Conservation (phyloP, 2,797 vertebrate species). For the Rhodeus uyekii region DNA sequence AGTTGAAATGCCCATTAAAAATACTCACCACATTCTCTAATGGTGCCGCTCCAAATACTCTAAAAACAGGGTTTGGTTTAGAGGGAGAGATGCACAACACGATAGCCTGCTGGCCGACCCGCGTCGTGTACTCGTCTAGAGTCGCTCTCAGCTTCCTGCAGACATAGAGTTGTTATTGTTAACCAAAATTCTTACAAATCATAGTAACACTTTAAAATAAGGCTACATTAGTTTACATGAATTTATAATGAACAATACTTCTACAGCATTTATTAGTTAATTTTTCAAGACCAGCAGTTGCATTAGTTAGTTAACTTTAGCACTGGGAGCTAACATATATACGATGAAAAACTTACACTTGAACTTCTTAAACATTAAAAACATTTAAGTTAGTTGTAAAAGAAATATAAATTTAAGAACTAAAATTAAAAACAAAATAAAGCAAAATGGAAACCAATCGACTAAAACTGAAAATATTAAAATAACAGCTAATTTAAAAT, state of each 20-base stretch:
- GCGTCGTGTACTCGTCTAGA: constrained; percentile 95
- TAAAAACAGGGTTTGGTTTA: constrained; percentile 96
- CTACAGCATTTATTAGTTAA: background rate
- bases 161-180: background rate
- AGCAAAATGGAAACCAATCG: background rate
- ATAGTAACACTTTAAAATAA: background rate
- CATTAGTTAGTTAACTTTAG: background rate
- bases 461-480: background rate
- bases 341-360: too few species aligned
- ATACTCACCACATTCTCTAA: constrained; percentile 94
- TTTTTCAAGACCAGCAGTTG: background rate
- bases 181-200: background rate
- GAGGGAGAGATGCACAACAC: constrained; percentile 97
- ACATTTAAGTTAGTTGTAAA: too few species aligned
- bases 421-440: background rate
- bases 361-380: too few species aligned
- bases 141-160: constrained; percentile 93
- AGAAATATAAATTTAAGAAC: too few species aligned
- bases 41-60: constrained; percentile 96
- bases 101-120: constrained; percentile 97
- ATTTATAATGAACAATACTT: background rate
- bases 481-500: background rate
- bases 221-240: background rate
- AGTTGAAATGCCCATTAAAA: background rate
- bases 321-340: background rate